phyloP scores from a whole-genome alignment of 2,113 vertebrate species.

The Bambusicola thoracicus region DNA sequence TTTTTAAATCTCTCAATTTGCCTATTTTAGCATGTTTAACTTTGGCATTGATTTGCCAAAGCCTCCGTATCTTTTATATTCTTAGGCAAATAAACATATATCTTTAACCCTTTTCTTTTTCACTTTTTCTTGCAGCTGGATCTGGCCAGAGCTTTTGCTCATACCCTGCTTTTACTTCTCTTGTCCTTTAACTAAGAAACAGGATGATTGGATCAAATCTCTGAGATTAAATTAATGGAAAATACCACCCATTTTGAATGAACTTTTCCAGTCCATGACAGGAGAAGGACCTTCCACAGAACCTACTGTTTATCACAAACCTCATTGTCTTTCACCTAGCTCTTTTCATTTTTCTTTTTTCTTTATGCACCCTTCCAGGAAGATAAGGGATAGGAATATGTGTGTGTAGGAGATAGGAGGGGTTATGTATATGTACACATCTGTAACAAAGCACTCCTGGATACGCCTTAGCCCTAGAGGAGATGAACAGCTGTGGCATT shows the following conservation, averaged over 20 bases:
- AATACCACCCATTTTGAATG: not conserved
- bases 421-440: not conserved
- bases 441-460: not conserved
- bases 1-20: not conserved
- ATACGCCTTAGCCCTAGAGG: not conserved
- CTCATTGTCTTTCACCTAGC: not conserved
- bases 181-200: not conserved
- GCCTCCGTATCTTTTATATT: not conserved
- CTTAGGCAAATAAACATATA: not conserved
- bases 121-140: not conserved
- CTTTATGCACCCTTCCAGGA: too few relatives aligned
- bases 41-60: not conserved
- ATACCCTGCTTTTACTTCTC: not conserved
- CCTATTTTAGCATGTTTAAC: not conserved
- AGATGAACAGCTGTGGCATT: not conserved
- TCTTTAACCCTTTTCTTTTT: not conserved
- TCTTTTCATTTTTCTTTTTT: not conserved
- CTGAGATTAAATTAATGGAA: not conserved
- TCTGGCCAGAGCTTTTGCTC: not conserved
- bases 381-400: too few relatives aligned
- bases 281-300: not conserved
- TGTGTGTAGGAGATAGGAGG: not conserved
- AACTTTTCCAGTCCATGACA: not conserved
- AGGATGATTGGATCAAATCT: not conserved
- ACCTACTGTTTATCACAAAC: not conserved